Base-by-base conservation (phyloP, 2,113 vertebrate genomes). In the Cottus gobio region DNA sequence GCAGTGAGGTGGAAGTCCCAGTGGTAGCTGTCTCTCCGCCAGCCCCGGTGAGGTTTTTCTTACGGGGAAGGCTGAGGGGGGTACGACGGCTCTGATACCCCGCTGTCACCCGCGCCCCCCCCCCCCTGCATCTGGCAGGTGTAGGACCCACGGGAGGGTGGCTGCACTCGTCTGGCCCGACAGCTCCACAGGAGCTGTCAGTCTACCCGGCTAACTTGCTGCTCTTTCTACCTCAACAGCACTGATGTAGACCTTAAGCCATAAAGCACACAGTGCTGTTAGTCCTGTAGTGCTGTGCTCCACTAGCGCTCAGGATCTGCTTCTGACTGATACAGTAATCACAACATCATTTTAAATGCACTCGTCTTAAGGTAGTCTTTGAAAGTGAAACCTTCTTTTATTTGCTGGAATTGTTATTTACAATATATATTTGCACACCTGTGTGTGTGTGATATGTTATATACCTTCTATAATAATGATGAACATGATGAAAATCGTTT, bases 111-210 rank as follows among this genome's bases (percentile, higher is more conserved):
- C 2, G 61, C 84, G 80, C 68, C 57, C 83, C 65, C 85, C 65
- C 85, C 79, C 73, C 16, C 42, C 85, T 79, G 77, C 71, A 86
- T 82, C 87, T 89, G 90, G 90, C 93, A 92, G 91, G 81, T 91
- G 88, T 76, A 71, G 70, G 83, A 68, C 88, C 85, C 85, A 79
- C 39, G 28, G 83, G 89, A 86, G 84, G 36, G 64, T 36, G 84
- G 83, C 89, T 88, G 79, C 74, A 70, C 83, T 84, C 72, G 5
- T 83, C 74, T 69, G 64, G 77, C 69, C 73, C 34, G 16, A 57
- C 54, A 80, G 78, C 89, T 69, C 86, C 42, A 70, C 88, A 56
- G 88, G 85, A 82, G 86, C 88, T 88, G 89, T 92, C 92, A 90
- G 78, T 85, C 85, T 73, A 54, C 71, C 57, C 57, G 13, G 63